Conservation (phyloP, 1,140 invertebrate genomes). For the Archegozetes longisetosus region DNA sequence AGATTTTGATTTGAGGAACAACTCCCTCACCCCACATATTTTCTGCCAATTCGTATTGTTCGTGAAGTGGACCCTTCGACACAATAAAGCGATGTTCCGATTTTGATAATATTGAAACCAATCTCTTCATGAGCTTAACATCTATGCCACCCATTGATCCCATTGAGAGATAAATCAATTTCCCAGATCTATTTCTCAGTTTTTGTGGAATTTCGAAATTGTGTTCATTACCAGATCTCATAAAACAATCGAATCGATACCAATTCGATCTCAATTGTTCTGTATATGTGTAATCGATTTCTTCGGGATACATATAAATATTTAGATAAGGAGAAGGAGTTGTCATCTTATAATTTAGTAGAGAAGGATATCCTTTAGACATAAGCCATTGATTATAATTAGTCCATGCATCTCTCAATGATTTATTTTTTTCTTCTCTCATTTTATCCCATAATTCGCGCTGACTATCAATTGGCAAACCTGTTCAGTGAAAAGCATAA, state of each 20-base stretch:
- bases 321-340: neutral
- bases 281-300: neutral
- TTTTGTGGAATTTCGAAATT: neutral
- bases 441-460: neutral
- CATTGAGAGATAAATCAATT: constrained; percentile 13
- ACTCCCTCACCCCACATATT: constrained; percentile 11
- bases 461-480: neutral
- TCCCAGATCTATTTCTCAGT: neutral
- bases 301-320: constrained; percentile 3
- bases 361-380: neutral
- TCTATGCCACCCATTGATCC: constrained; percentile 18
- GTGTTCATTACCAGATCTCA: neutral
- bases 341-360: neutral
- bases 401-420: neutral
- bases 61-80: constrained; percentile 2
- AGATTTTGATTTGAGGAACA: constrained; percentile 2
- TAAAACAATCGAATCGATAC: neutral
- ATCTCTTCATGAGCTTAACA: constrained; percentile 8
- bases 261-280: neutral
- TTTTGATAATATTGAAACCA: neutral
- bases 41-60: constrained; percentile 7
- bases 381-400: neutral
- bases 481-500: neutral
- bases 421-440: neutral
- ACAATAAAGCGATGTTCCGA: constrained; percentile 13